Evolutionary conservation across 2,888 invertebrate genomes (phyloP), one percentile per base, ranked within the genome.

Genomic region (Laspeyria flexula): DNA sequence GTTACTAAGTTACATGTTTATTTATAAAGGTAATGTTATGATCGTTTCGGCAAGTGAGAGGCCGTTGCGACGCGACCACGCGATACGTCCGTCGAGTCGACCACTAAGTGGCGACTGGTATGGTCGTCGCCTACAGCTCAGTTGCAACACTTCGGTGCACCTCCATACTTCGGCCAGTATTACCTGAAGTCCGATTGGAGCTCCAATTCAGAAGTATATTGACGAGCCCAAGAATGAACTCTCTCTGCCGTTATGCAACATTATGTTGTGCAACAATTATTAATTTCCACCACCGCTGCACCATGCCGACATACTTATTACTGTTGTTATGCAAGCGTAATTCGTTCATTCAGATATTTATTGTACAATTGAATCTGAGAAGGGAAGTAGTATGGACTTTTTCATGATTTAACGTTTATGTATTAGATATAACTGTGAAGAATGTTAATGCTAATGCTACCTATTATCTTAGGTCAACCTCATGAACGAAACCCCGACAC

Each of bases 121-220:
- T 58, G 55, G 67, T 70, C 54, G 38, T 59, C 55, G 58, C 55
- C 55, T 63, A 59, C 51, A 65, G 58, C 64, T 56, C 49, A 54
- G 61, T 79, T 81, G 78, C 77, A 77, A 80, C 75, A 80, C 59
- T 59, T 50, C 57, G 63, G 31, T 67, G 69, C 71, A 77, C 75
- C 73, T 71, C 70, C 69, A 60, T 43, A 53, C 40, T 38, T 63
- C 30, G 44, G 39, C 51, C 47, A n/a, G 60, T 45, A 57, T 43
- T 59, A 43, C 50, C 57, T 48, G 44, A 55, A 51, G 60, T 60
- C 65, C 55, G 69, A 73, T 69, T 65, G 73, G 73, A 71, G 75
- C 77, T 81, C 75, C 74, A 75, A 80, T 86, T 89, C 85, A 82
- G 86, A 87, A 88, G 84, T 83, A 81, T 84, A 84, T 81, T 83